Evolutionary conservation across 2,888 invertebrate species (phyloP).

Genomic region (Dimorphilus gyrociliatus): DNA sequence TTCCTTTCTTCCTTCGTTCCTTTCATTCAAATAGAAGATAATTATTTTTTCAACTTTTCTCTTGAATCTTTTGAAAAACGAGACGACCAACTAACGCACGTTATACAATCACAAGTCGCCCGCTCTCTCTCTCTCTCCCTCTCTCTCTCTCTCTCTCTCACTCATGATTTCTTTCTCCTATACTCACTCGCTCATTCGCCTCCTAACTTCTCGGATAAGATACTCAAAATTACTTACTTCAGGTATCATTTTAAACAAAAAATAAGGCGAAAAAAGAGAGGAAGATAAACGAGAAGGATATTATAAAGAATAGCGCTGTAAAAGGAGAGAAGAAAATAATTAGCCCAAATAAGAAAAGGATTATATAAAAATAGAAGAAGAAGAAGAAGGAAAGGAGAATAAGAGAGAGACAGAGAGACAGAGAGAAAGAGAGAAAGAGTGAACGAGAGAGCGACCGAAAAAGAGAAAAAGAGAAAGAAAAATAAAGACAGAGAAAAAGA

Average conservation of each 20-base stretch:
- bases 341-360: neutral
- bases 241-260: too few relatives aligned
- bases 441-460: slow-evolving; percentile 1
- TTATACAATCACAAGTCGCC: neutral
- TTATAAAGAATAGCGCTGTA: neutral
- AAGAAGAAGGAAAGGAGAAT: neutral
- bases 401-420: neutral
- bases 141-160: slow-evolving; percentile 8
- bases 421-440: neutral
- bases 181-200: slow-evolving; percentile 1
- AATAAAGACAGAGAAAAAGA: slow-evolving; percentile 3
- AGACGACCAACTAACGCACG: neutral
- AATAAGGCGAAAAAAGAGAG: neutral
- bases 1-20: too few relatives aligned
- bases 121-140: slow-evolving; percentile 5
- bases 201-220: too few relatives aligned
- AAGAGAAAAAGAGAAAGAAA: slow-evolving; percentile 2
- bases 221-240: too few relatives aligned
- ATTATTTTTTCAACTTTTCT: too few relatives aligned
- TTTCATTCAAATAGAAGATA: too few relatives aligned
- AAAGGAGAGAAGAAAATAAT: neutral
- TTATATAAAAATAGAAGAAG: neutral
- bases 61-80: too few relatives aligned
- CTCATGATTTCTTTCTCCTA: slow-evolving; percentile 3
- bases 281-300: neutral